Conservation (phyloP, 2,113 vertebrate species). For the Taurulus bubalis region DNA sequence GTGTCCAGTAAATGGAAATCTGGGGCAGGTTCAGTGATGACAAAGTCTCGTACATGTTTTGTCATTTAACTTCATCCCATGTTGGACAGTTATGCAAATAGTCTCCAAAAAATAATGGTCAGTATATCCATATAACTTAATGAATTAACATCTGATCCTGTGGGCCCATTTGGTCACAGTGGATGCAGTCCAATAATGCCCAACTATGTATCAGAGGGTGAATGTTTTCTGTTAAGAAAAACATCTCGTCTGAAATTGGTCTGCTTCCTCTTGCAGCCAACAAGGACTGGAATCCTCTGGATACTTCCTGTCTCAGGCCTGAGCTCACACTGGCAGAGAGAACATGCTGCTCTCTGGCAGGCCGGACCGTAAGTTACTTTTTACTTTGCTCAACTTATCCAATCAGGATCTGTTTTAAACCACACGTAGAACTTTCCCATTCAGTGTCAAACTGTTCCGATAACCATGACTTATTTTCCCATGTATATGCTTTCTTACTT, state of each 20-base stretch:
- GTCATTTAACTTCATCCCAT: background rate
- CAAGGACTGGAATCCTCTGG: conserved; percentile 68
- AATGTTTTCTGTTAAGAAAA: background rate
- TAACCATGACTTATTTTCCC: background rate
- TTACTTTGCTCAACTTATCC: background rate
- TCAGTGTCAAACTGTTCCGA: background rate
- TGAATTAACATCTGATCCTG: no score
- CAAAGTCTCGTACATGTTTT: background rate
- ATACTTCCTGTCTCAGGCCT: conserved; percentile 50
- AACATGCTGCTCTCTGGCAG: background rate
- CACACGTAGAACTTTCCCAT: background rate
- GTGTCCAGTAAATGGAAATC: background rate
- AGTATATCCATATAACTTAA: background rate
- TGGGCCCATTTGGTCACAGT: background rate
- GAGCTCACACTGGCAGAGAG: background rate
- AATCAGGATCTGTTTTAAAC: background rate
- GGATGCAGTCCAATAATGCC: background rate
- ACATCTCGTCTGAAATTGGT: background rate
- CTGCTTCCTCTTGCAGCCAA: conserved; percentile 63
- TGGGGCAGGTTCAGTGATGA: background rate
- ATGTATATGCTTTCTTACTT: background rate
- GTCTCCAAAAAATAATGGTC: background rate
- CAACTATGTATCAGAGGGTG: background rate
- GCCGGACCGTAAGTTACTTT: conserved; percentile 67
- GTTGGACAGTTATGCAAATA: background rate